Percentiles rank a stretch among this genome's conserved stretches.
Evolutionary conservation across 2,113 vertebrate species (phyloP).

Genomic region (Trogon surrucura): DNA sequence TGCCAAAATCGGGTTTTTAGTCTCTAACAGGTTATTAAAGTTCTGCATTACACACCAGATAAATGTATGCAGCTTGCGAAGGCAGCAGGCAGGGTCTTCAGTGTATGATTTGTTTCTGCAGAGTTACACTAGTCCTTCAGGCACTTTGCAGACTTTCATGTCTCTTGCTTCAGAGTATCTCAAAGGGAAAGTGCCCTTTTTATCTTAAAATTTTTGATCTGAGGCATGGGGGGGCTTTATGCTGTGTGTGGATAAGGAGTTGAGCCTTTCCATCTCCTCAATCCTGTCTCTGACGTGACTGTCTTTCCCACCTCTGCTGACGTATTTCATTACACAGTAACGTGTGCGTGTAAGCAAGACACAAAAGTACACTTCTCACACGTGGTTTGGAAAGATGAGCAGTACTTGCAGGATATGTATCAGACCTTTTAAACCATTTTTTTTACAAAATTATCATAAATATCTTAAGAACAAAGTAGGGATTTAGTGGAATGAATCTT

Average conservation of each 20-base stretch:
- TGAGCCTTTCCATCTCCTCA: neutral
- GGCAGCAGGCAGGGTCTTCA: neutral
- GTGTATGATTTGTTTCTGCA: neutral
- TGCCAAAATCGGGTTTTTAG: slow-evolving; percentile 71
- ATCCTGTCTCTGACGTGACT: neutral
- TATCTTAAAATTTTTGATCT: neutral
- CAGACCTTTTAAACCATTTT: neutral
- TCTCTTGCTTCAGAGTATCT: neutral
- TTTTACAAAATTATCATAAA: neutral
- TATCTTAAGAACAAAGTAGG: neutral
- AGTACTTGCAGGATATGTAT: neutral
- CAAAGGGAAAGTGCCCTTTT: neutral
- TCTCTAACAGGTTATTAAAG: slow-evolving; percentile 80
- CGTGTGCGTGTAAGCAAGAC: neutral
- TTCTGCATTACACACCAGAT: slow-evolving; percentile 50
- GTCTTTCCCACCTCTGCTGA: neutral
- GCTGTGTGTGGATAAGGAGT: neutral
- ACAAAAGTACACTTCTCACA: too few relatives aligned
- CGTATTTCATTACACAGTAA: neutral
- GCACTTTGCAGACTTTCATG: neutral
- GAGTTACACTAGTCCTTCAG: neutral
- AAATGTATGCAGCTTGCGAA: neutral
- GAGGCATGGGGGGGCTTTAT: neutral
- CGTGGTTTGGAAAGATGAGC: neutral
- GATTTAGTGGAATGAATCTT: neutral